These are phyloP conservation scores for Dipodomys merriami DNA, from an alignment of 2,113 vertebrate species.

Conservation along the genomic window DNA sequence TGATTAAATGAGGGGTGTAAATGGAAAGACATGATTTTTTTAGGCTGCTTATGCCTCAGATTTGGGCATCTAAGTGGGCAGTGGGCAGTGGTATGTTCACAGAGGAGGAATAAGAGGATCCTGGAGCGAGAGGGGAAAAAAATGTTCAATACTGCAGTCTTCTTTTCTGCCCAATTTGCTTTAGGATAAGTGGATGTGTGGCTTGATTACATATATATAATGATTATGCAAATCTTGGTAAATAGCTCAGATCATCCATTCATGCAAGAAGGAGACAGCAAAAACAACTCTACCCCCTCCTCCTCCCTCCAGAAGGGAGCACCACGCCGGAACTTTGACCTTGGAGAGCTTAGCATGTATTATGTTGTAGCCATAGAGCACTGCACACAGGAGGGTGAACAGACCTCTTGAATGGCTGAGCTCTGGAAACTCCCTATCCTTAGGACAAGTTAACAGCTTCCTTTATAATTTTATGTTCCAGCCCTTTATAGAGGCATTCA, in stretches of 20 bases:
- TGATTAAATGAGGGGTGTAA: background rate
- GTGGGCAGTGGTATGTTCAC: background rate
- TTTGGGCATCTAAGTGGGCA: background rate
- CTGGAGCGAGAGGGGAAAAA: background rate
- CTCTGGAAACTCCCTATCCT: background rate
- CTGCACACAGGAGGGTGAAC: background rate
- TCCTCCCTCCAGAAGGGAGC: background rate
- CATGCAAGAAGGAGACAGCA: background rate
- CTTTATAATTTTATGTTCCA: background rate
- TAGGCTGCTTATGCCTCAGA: background rate
- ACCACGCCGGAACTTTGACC: background rate
- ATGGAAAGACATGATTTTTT: background rate
- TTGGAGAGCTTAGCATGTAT: background rate
- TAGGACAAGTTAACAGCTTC: background rate
- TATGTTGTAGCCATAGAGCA: background rate
- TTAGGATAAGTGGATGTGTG: background rate
- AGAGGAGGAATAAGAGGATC: background rate
- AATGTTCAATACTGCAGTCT: background rate
- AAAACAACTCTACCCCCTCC: background rate
- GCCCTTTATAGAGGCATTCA: background rate
- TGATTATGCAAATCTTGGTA: slow-evolving; percentile 12
- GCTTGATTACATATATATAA: background rate
- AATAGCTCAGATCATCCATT: background rate
- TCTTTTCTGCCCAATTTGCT: slow-evolving; percentile 14
- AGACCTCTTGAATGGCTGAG: background rate